A percentile compares a stretch with the other conserved stretches of the same genome.
Evolutionary conservation across 2,888 invertebrate species (phyloP).

Genomic region (Dermolepida albohirtum): DNA sequence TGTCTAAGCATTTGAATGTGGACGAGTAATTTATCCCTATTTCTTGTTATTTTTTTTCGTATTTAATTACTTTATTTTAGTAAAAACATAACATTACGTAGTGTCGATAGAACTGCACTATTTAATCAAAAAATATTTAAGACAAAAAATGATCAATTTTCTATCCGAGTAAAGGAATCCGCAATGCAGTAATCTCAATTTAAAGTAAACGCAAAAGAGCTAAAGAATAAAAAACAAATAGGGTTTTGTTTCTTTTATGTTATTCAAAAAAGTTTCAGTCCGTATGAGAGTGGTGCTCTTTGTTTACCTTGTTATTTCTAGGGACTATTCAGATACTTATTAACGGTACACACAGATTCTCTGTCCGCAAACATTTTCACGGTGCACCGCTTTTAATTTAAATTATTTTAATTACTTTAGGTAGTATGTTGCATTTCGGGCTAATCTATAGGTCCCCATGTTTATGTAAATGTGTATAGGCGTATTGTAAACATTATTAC

Average conservation of each 20-base stretch:
- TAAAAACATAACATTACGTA: too few relatives aligned
- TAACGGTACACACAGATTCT: background rate
- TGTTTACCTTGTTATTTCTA: slow-evolving; percentile 13
- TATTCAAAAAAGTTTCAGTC: slow-evolving; percentile 11
- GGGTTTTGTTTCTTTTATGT: slow-evolving; percentile 8
- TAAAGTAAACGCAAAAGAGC: slow-evolving; percentile 22
- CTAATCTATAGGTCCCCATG: background rate
- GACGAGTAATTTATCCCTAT: too few relatives aligned
- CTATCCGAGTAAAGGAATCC: background rate
- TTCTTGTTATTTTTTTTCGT: too few relatives aligned
- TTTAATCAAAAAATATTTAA: background rate
- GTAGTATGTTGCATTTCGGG: background rate
- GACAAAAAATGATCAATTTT: slow-evolving; percentile 7
- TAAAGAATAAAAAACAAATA: slow-evolving; percentile 11
- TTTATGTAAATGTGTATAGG: background rate
- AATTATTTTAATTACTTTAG: slow-evolving; percentile 27
- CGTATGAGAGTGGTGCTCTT: background rate
- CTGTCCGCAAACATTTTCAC: slow-evolving; percentile 7
- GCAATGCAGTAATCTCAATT: slow-evolving; percentile 18
- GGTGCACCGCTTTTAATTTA: slow-evolving; percentile 15
- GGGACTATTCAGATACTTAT: background rate
- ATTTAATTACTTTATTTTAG: too few relatives aligned
- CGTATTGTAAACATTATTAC: background rate
- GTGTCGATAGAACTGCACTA: too few relatives aligned
- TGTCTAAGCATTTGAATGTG: too few relatives aligned